These are phyloP conservation scores for Amorpha juglandis DNA, from an alignment of 2,888 invertebrate genomes.

Conservation along the genomic window DNA sequence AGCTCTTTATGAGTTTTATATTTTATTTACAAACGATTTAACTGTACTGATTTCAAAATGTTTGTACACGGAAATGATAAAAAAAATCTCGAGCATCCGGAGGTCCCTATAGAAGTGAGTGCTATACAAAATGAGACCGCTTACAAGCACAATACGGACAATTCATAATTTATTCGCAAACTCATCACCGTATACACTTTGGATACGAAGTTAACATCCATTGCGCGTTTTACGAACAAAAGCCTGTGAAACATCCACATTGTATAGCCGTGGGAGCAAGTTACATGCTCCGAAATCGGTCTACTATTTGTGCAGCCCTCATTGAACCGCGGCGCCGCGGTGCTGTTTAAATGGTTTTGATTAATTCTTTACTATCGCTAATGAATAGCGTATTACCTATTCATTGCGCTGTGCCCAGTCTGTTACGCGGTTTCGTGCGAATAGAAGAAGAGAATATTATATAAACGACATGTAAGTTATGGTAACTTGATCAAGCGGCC, in stretches of 20 bases:
- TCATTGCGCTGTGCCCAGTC: neutral
- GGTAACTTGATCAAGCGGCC: neutral
- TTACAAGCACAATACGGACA: constrained; percentile 37
- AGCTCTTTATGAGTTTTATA: neutral
- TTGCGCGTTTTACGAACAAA: constrained; percentile 48
- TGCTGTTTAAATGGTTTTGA: neutral
- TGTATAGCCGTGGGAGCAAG: constrained; percentile 43
- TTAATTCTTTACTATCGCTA: constrained; percentile 21
- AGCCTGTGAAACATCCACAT: constrained; percentile 37
- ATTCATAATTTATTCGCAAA: constrained; percentile 65
- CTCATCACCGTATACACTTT: constrained; percentile 61
- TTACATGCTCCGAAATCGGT: constrained; percentile 51
- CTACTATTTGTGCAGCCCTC: constrained; percentile 55
- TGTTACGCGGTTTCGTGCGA: neutral
- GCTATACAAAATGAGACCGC: neutral
- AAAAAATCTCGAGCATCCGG: too few relatives aligned
- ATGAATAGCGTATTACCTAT: neutral
- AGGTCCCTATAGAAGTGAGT: neutral
- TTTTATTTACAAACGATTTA: neutral
- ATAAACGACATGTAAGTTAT: neutral
- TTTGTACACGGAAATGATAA: neutral
- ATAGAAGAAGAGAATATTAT: neutral
- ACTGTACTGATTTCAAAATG: too few relatives aligned
- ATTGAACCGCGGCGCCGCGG: constrained; percentile 38
- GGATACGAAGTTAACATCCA: constrained; percentile 58